Conservation (phyloP, 2,797 vertebrate species). For the Menidia menidia region DNA sequence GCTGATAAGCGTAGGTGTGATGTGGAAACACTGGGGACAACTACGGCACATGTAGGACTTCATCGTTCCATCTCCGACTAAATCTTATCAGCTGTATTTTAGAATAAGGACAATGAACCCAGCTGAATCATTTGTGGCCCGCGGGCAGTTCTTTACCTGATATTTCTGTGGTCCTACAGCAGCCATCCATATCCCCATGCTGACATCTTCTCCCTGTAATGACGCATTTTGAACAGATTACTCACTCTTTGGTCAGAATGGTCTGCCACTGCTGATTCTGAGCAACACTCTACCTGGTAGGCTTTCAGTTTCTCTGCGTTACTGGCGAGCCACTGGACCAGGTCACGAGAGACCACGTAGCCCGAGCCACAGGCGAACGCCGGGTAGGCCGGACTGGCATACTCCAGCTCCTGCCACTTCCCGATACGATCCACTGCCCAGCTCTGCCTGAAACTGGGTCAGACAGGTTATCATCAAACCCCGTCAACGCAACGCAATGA, state of each 20-base stretch:
- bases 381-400: conserved; percentile 94
- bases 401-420: conserved; percentile 98
- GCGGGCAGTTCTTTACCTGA: conserved; percentile 80
- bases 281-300: conserved; percentile 88
- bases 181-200: conserved; percentile 99
- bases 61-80: not conserved
- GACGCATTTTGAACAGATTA: conserved; percentile 19
- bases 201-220: conserved; percentile 95
- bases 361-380: conserved; percentile 97
- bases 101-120: not conserved
- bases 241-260: conserved; percentile 1
- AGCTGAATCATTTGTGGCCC: not conserved
- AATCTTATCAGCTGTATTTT: conserved; percentile 10
- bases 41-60: not conserved
- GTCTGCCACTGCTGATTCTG: not conserved
- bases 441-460: conserved; percentile 94
- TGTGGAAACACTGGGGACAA: conserved; percentile 2
- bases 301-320: conserved; percentile 92
- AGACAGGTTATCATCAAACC: conserved; percentile 39
- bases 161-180: conserved; percentile 93
- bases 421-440: conserved; percentile 98
- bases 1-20: conserved; percentile 1
- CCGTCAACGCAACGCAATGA: conserved; percentile 3
- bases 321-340: conserved; percentile 93
- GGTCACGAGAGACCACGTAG: conserved; percentile 92